A percentile compares a stretch with the other conserved stretches of the same genome.
Conservation (phyloP, 2,797 vertebrate species). For the Protosalanx chinensis region DNA sequence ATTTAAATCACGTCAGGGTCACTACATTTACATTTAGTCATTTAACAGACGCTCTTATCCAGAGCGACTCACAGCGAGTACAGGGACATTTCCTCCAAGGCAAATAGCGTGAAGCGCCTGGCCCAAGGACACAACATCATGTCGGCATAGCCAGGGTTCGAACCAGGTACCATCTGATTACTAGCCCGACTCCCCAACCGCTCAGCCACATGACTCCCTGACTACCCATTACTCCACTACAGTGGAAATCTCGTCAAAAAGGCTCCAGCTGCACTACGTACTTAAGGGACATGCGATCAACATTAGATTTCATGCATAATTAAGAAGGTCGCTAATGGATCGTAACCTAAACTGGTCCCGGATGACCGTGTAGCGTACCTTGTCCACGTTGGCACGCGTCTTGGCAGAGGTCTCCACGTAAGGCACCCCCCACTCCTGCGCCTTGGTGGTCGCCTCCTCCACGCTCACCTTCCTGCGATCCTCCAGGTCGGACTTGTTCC, state of each 20-base stretch:
- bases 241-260: background rate
- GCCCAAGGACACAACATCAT: too few species aligned
- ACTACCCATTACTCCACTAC: background rate
- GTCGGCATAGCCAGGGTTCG: too few species aligned
- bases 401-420: constrained; percentile 96
- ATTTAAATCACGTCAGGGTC: background rate
- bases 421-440: constrained; percentile 87
- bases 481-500: constrained; percentile 95
- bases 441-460: constrained; percentile 82
- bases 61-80: too few species aligned
- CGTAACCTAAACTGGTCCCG: background rate
- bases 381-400: constrained; percentile 94
- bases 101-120: too few species aligned
- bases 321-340: background rate
- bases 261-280: background rate
- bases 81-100: too few species aligned
- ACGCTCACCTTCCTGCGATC: constrained; percentile 87
- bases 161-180: too few species aligned
- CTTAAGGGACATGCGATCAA: background rate
- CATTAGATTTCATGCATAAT: background rate
- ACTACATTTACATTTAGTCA: too few species aligned
- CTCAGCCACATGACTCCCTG: too few species aligned
- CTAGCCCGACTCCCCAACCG: too few species aligned
- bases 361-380: constrained; percentile 69
- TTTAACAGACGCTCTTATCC: too few species aligned